phyloP scores from a whole-genome alignment of 2,113 vertebrate species.

The Chrysemys picta region DNA sequence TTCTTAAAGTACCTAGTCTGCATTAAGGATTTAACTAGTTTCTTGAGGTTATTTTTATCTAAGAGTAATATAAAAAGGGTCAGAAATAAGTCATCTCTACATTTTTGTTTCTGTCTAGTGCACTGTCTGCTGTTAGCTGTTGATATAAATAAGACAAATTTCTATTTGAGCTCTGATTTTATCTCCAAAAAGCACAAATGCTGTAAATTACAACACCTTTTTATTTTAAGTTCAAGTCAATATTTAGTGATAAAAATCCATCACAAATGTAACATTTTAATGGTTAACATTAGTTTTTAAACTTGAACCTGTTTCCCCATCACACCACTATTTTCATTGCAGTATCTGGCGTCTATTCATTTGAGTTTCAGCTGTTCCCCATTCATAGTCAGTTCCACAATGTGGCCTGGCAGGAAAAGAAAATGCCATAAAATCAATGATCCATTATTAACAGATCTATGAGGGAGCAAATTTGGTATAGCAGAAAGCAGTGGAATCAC shows the following conservation, averaged over 20 bases:
- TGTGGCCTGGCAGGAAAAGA: neutral
- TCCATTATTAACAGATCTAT: neutral
- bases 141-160: conserved; percentile 1
- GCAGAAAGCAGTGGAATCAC: neutral
- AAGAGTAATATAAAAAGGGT: neutral
- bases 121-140: neutral
- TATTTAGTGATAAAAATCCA: neutral
- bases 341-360: neutral
- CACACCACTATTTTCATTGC: neutral
- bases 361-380: neutral
- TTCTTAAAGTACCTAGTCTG: neutral
- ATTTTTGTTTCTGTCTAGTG: neutral
- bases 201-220: neutral
- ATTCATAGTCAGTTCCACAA: neutral
- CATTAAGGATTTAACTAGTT: neutral
- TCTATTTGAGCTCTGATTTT: neutral
- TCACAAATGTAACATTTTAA: neutral
- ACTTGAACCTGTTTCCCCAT: neutral
- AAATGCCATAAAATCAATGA: neutral
- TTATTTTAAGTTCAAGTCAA: neutral
- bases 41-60: neutral
- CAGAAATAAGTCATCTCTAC: neutral
- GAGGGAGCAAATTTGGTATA: neutral
- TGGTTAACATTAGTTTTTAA: neutral
- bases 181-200: neutral